Evolutionary conservation across 2,797 vertebrate species (phyloP), one percentile per base, ranked within the genome.

Genomic region (Falco rusticolus): DNA sequence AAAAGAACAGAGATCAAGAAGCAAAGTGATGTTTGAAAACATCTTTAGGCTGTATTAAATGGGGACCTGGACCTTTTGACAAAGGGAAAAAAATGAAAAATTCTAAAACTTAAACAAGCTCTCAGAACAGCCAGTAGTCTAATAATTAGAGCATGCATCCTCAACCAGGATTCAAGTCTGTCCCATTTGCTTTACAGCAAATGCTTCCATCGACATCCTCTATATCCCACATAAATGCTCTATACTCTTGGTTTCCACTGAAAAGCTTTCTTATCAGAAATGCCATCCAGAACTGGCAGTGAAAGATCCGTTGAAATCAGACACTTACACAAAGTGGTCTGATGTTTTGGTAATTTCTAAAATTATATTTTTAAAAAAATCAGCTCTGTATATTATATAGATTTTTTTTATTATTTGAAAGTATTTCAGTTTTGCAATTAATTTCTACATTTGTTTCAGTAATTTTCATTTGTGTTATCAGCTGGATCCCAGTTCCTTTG

Each of bases 321-420:
- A 18, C 4, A 10, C 2, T 41, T 33, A 2, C 1, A 33, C 5
- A 24, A 56, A 31, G 3, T 28, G 13, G 2, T 31, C 10, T 69
- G 24, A 31, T 16, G 43, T 20, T 48, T 39, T 5, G 10, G 14
- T 45, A 1, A 31, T 61, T 70, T 22, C 28, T 29, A 37, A 83
- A 78, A 25, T 9, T 37, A 63, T 26, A 0, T 28, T 43, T 10
- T 41, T 41, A 18, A 18, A 5, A 10, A 4, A 4, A 41, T 41
- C 7, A 72, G 1, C 16, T 59, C 12, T 37, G 9, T 34, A 10
- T 17, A 5, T 43, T 65, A 10, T 17, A 13, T 2, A 34, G 9
- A 2, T 29, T 45, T 13, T 37, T 3, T 41, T 59, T 47, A 34
- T 59, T 5, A 8, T 37, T 60, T 72, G 9, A 24, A 45, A 61